Evolutionary conservation across 2,888 invertebrate species (phyloP).

Genomic region (Villa cingulata): DNA sequence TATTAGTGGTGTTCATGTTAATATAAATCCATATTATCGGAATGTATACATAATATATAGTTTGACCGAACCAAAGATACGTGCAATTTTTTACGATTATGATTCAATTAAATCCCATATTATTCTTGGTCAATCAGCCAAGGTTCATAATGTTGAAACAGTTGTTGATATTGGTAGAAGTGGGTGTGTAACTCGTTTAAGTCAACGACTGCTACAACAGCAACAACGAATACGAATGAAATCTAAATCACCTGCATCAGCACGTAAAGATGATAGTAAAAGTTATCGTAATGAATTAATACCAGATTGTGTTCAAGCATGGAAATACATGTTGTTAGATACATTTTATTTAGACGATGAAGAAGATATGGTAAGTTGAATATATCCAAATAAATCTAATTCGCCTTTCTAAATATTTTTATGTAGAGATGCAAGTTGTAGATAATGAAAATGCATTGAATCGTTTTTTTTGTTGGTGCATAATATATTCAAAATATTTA

Average conservation of each 20-base stretch:
- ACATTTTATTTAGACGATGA: slow-evolving; percentile 33
- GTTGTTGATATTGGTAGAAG: neutral
- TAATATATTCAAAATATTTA: neutral
- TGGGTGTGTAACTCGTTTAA: slow-evolving; percentile 2
- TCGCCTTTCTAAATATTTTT: too few relatives aligned
- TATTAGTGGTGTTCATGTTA: slow-evolving; percentile 18
- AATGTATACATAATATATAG: slow-evolving; percentile 32
- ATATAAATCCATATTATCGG: too few relatives aligned
- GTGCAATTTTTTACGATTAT: slow-evolving; percentile 32
- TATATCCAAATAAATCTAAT: neutral
- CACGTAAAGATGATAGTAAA: neutral
- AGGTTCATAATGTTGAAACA: too few relatives aligned
- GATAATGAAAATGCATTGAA: too few relatives aligned
- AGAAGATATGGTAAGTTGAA: slow-evolving; percentile 34
- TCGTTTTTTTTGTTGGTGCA: too few relatives aligned
- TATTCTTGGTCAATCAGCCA: neutral
- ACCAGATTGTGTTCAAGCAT: slow-evolving; percentile 29
- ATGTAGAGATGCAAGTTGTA: too few relatives aligned
- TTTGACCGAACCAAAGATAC: slow-evolving; percentile 25
- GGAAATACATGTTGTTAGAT: slow-evolving; percentile 31
- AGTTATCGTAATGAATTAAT: slow-evolving; percentile 5
- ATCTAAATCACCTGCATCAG: neutral
- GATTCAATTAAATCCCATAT: slow-evolving; percentile 14
- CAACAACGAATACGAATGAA: neutral
- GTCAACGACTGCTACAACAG: neutral